Conservation (phyloP, 2,797 vertebrate species). For the Anas georgica region DNA sequence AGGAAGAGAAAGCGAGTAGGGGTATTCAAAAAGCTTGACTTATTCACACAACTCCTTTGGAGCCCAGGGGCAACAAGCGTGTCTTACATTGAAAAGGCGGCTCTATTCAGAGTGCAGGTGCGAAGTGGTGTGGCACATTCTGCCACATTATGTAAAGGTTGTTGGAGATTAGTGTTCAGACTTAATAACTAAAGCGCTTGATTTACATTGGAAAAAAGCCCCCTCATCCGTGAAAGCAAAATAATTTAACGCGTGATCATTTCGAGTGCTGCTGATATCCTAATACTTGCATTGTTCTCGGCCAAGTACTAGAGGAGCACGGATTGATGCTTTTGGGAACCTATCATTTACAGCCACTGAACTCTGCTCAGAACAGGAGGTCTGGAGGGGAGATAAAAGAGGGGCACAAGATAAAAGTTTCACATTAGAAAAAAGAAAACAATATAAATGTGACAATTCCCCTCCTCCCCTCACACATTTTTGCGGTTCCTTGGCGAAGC, state of each 20-base stretch:
- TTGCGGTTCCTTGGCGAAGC: neutral
- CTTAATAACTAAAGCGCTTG: conserved; percentile 89
- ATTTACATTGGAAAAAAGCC: conserved; percentile 88
- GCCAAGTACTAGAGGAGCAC: conserved; percentile 50
- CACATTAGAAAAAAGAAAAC: neutral
- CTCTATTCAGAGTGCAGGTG: conserved; percentile 99
- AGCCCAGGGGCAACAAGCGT: conserved; percentile 95
- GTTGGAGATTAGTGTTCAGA: conserved; percentile 94
- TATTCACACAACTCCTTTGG: conserved; percentile 93
- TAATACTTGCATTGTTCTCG: conserved; percentile 79
- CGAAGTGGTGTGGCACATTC: conserved; percentile 91
- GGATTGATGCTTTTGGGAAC: conserved; percentile 72
- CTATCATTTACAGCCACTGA: conserved; percentile 76
- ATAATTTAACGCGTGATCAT: conserved; percentile 88
- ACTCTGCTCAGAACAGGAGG: conserved; percentile 57
- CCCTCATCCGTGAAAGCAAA: conserved; percentile 90
- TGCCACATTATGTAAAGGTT: conserved; percentile 94
- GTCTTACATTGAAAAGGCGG: conserved; percentile 91
- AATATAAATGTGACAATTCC: conserved; percentile 2
- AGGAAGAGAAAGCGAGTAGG: conserved; percentile 83
- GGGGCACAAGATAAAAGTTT: conserved; percentile 49
- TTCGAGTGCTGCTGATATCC: conserved; percentile 82
- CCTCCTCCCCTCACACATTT: neutral
- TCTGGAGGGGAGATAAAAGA: conserved; percentile 45
- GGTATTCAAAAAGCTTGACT: conserved; percentile 87